phyloP scores from a whole-genome alignment of 2,113 vertebrate genomes.

The Laticauda laticaudata region DNA sequence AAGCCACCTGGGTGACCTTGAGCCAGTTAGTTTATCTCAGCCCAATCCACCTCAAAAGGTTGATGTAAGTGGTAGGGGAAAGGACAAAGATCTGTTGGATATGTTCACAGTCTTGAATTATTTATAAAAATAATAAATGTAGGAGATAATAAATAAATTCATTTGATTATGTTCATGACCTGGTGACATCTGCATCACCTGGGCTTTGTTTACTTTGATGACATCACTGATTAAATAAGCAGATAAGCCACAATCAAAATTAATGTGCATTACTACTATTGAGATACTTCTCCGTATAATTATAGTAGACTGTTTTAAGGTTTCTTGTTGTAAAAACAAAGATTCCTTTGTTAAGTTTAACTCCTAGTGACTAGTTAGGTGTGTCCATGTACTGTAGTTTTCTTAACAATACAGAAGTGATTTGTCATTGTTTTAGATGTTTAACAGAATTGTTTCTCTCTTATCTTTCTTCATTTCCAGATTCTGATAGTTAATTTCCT shows the following conservation, averaged over 20 bases:
- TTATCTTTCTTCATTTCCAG: background rate
- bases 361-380: background rate
- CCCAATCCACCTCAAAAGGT: background rate
- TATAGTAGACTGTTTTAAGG: background rate
- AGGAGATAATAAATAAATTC: background rate
- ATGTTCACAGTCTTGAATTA: background rate
- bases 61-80: too few species aligned
- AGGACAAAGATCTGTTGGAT: background rate
- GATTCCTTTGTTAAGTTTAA: background rate
- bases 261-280: background rate
- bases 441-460: background rate
- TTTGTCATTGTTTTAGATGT: background rate
- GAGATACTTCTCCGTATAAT: background rate
- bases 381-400: background rate
- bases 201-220: background rate
- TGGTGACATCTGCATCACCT: background rate
- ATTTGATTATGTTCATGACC: background rate
- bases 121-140: background rate
- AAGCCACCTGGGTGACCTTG: background rate
- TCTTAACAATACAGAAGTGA: background rate
- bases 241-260: background rate
- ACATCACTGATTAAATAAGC: background rate
- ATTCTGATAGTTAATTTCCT: background rate
- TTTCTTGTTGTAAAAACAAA: background rate
- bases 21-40: background rate